A percentile compares a stretch with the other conserved stretches of the same genome.
phyloP scores from a whole-genome alignment of 2,888 invertebrate genomes.

The Neria commutata region DNA sequence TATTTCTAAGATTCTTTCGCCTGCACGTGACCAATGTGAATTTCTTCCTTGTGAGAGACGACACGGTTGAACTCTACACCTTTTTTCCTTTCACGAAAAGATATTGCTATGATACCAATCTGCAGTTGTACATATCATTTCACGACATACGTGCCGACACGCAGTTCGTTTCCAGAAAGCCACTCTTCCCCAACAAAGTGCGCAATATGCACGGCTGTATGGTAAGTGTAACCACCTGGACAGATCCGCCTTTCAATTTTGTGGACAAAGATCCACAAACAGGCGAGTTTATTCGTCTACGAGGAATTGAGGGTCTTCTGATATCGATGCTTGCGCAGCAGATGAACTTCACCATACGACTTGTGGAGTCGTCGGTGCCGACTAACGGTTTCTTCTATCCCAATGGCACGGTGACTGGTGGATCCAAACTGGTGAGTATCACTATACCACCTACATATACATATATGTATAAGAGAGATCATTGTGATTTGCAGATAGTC shows the following conservation, averaged over 20 bases:
- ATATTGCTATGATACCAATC: slow-evolving; percentile 43
- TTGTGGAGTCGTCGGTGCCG: slow-evolving; percentile 26
- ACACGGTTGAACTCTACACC: slow-evolving; percentile 43
- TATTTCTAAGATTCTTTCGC: slow-evolving; percentile 48
- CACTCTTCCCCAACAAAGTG: slow-evolving; percentile 46
- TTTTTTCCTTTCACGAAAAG: slow-evolving; percentile 49
- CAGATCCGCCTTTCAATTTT: slow-evolving; percentile 44
- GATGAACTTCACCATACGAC: slow-evolving; percentile 53
- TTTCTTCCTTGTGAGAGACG: slow-evolving; percentile 39
- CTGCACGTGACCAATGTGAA: slow-evolving; percentile 52
- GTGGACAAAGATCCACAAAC: slow-evolving; percentile 30
- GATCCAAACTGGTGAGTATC: slow-evolving; percentile 44
- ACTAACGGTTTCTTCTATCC: slow-evolving; percentile 39
- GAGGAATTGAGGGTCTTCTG: slow-evolving; percentile 55
- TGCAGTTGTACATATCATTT: slow-evolving; percentile 44
- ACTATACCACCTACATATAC: neutral
- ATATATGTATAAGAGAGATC: neutral
- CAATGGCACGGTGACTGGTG: slow-evolving; percentile 54
- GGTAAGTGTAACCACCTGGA: slow-evolving; percentile 44
- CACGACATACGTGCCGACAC: slow-evolving; percentile 26
- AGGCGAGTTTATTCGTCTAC: slow-evolving; percentile 27
- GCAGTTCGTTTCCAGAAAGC: slow-evolving; percentile 25
- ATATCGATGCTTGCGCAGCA: slow-evolving; percentile 41
- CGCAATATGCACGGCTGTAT: slow-evolving; percentile 49
- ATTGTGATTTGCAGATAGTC: slow-evolving; percentile 36